These are phyloP conservation scores for Nothoprocta perdicaria DNA, from an alignment of 2,113 vertebrate genomes.

Conservation along the genomic window DNA sequence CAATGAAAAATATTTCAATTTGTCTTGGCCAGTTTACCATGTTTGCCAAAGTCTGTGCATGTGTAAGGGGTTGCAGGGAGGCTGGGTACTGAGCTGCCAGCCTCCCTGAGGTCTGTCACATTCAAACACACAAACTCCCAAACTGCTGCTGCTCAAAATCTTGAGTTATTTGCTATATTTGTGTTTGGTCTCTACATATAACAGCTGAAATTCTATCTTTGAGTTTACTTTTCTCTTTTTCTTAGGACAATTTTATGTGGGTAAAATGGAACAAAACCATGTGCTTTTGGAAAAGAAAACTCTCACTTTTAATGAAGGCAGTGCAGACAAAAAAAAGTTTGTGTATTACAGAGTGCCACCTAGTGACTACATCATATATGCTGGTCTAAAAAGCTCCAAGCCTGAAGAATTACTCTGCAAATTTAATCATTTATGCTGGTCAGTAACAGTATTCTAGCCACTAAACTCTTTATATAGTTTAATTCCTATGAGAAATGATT, in stretches of 20 bases:
- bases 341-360: constrained; percentile 60
- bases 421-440: not conserved
- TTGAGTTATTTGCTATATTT: not conserved
- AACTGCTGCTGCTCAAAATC: not conserved
- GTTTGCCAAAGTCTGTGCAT: not conserved
- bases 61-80: not conserved
- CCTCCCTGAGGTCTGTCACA: not conserved
- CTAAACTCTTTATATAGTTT: not conserved
- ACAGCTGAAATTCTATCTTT: constrained; percentile 13
- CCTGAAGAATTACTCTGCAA: rapidly evolving
- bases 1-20: not conserved
- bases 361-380: constrained; percentile 50
- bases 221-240: not conserved
- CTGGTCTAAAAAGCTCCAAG: not conserved
- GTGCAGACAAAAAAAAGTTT: not conserved
- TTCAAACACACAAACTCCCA: not conserved
- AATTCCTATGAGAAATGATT: not conserved
- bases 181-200: not conserved
- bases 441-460: not conserved
- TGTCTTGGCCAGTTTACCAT: not conserved
- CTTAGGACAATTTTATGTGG: not conserved
- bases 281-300: not conserved
- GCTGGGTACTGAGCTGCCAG: not conserved
- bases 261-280: not conserved
- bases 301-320: not conserved